phyloP scores from a whole-genome alignment of 1,140 invertebrate genomes.

The Pygmarrhopalites habei region DNA sequence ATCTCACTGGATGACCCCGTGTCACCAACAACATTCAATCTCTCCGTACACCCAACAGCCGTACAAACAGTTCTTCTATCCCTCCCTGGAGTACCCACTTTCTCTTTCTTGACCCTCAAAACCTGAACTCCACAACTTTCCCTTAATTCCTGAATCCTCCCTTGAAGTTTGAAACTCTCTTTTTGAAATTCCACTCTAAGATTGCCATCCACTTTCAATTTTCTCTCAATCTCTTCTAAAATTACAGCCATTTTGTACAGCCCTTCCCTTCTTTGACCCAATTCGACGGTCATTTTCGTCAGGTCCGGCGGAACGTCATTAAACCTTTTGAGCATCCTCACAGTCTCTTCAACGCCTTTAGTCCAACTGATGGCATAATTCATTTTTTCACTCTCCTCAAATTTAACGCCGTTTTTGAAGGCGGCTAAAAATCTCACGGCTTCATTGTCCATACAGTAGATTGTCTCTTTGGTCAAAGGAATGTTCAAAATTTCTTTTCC shows the following conservation, averaged over 20 bases:
- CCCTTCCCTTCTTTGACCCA: conserved; percentile 17
- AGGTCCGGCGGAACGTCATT: conserved; percentile 1
- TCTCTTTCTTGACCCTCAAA: no score
- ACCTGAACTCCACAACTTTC: no score
- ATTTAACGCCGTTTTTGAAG: conserved; percentile 13
- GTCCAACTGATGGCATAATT: conserved; percentile 18
- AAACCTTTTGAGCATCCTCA: conserved; percentile 8
- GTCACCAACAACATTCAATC: no score
- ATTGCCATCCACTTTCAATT: conserved; percentile 8
- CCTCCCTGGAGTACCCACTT: no score
- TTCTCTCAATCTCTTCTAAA: conserved; percentile 7
- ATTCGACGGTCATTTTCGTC: conserved; percentile 14
- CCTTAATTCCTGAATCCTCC: no score
- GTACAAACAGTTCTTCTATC: no score
- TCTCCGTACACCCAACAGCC: no score
- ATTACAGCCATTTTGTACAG: conserved; percentile 10
- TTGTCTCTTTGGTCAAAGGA: not conserved
- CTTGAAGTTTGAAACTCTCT: no score
- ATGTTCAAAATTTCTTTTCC: not conserved
- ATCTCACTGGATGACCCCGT: no score
- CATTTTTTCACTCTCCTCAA: not conserved
- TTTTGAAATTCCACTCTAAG: not conserved
- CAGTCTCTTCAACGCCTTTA: conserved; percentile 8
- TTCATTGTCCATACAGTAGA: conserved; percentile 36
- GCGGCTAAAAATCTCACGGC: conserved; percentile 29